Base-by-base conservation (phyloP, 2,797 vertebrate species). In the Epinephelus coioides region DNA sequence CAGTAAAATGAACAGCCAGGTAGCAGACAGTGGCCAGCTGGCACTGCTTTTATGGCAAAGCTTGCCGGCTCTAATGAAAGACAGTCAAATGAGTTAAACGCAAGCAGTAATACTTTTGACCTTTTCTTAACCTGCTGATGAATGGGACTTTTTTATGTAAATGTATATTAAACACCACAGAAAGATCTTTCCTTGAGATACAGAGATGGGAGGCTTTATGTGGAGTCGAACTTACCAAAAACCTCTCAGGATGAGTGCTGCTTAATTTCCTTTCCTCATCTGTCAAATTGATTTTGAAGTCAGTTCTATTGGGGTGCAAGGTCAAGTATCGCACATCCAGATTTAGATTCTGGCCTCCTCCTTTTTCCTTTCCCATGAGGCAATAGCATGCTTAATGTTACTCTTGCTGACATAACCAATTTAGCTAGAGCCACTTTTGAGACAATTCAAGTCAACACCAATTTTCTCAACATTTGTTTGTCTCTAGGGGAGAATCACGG, bases 1-100 rank as follows among this genome's bases (percentile, higher is more conserved):
- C 73, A 69, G 61, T 66, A 63, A 73, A 71, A 80, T 64, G 57
- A 77, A 73, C n/a, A 69, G 71, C 55, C 69, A 84, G 64, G 76
- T 81, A 69, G 67, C 44, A 84, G 56, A 11, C 8, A 27, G 47
- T 34, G 59, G 71, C 84, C 83, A 83, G 74, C 84, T 87, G 85
- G 79, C 85, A 81, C 50, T 47, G 53, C 30, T 60, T 82, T 79
- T 66, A 83, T 80, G 61, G 62, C 40, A 53, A 65, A 14, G 53
- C 46, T 56, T 74, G 38, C 53, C 63, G 67, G 70, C 63, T 83
- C 54, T 62, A 71, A 83, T 83, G 66, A 91, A 79, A 75, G 71
- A 80, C 68, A 63, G 38, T 65, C 34, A 75, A 23, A 76, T 74
- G 53, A 73, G 69, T 66, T 59, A 69, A 81, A 76, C 14, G 10